These are phyloP conservation scores for Albula glossodonta DNA, from an alignment of 2,113 vertebrate species.

Conservation along the genomic window DNA sequence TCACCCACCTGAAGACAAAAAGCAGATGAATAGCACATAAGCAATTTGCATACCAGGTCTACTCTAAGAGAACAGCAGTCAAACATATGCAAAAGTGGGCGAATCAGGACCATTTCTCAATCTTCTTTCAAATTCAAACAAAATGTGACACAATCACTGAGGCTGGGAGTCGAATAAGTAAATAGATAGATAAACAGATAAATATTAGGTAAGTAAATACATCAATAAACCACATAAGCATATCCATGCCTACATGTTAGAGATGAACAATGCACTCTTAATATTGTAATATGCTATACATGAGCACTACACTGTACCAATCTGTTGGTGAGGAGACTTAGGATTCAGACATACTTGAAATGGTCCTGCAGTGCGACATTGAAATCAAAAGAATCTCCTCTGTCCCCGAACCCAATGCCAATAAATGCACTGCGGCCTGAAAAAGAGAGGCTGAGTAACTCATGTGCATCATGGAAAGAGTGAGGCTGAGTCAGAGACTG, in stretches of 20 bases:
- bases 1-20: conserved; percentile 82
- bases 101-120: neutral
- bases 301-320: too few relatives aligned
- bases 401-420: conserved; percentile 91
- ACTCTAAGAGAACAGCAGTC: neutral
- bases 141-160: neutral
- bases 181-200: too few relatives aligned
- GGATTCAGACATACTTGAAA: conserved; percentile 82
- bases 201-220: too few relatives aligned
- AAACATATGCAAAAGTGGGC: neutral
- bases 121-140: neutral
- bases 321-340: neutral
- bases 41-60: neutral
- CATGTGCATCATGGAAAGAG: too few relatives aligned
- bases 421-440: conserved; percentile 95
- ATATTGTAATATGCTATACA: too few relatives aligned
- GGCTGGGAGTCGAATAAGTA: too few relatives aligned
- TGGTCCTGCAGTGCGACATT: conserved; percentile 97
- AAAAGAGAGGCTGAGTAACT: conserved; percentile 19
- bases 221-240: too few relatives aligned
- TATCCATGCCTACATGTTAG: too few relatives aligned
- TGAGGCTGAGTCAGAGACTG: too few relatives aligned
- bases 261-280: too few relatives aligned
- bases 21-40: neutral
- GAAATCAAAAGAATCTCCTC: conserved; percentile 97